phyloP scores from a whole-genome alignment of 2,113 vertebrate species.

The Panthera uncia region DNA sequence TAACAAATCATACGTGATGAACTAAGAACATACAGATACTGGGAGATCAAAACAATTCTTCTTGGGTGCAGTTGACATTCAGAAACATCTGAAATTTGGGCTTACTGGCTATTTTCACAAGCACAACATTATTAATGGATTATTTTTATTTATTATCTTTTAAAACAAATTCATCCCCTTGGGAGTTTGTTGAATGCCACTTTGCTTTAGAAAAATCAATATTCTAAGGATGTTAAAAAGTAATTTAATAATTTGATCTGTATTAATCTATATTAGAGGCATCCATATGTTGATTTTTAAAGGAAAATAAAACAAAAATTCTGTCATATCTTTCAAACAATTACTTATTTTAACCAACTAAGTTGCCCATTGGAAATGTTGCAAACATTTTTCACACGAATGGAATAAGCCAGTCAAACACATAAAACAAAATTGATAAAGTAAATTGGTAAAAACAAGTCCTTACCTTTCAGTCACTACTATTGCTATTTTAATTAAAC shows the following conservation, averaged over 20 bases:
- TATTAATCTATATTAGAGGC: background rate
- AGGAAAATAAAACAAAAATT: slow-evolving; percentile 3
- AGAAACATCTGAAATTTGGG: background rate
- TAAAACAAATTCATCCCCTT: background rate
- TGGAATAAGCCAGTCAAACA: background rate
- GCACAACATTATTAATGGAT: background rate
- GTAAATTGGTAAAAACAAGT: background rate
- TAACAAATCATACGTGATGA: background rate
- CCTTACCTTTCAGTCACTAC: background rate
- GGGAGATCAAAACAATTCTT: background rate
- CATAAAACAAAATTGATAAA: background rate
- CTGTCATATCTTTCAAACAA: background rate
- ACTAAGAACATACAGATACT: background rate
- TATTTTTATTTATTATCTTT: background rate
- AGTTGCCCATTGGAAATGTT: background rate
- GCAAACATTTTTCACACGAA: background rate
- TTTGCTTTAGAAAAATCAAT: background rate
- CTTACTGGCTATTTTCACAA: background rate
- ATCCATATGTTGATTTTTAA: background rate
- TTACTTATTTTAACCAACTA: background rate
- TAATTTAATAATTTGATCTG: background rate
- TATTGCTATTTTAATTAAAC: background rate
- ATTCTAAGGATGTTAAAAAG: background rate
- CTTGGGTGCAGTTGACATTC: background rate
- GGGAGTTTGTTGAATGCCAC: background rate